These are phyloP conservation scores for Motacilla alba DNA, from an alignment of 2,113 vertebrate genomes.

Conservation along the genomic window DNA sequence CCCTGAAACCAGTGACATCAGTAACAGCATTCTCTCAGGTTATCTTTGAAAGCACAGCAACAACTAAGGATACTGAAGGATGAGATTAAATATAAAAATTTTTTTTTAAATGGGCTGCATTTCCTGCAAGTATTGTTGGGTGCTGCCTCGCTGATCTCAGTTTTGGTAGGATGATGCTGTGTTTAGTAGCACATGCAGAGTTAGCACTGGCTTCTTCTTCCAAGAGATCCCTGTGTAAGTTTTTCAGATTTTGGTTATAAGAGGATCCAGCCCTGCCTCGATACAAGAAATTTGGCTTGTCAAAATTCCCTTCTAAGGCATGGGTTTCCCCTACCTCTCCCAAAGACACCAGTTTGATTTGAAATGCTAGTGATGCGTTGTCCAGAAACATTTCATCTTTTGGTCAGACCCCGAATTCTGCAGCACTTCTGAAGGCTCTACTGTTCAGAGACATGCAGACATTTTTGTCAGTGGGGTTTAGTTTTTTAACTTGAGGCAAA, in stretches of 20 bases:
- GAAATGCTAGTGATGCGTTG: neutral
- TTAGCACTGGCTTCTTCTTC: neutral
- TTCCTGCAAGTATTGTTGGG: neutral
- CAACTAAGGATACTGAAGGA: neutral
- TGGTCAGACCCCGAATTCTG: neutral
- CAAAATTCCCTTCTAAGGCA: neutral
- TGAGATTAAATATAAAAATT: neutral
- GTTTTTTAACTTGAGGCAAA: neutral
- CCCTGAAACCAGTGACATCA: neutral
- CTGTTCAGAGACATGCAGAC: neutral
- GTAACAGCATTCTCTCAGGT: neutral
- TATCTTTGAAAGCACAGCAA: neutral
- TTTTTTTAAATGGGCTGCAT: neutral
- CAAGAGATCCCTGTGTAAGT: neutral
- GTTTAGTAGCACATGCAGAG: neutral
- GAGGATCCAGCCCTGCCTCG: neutral
- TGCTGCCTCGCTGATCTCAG: neutral
- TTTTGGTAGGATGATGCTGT: neutral
- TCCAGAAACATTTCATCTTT: neutral
- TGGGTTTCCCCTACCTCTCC: neutral
- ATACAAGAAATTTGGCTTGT: neutral
- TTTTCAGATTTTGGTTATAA: neutral
- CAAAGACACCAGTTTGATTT: neutral
- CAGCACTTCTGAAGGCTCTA: neutral
- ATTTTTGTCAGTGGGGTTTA: rapidly evolving